Evolutionary conservation across 1,140 invertebrate genomes (phyloP).

Genomic region (Musca domestica): DNA sequence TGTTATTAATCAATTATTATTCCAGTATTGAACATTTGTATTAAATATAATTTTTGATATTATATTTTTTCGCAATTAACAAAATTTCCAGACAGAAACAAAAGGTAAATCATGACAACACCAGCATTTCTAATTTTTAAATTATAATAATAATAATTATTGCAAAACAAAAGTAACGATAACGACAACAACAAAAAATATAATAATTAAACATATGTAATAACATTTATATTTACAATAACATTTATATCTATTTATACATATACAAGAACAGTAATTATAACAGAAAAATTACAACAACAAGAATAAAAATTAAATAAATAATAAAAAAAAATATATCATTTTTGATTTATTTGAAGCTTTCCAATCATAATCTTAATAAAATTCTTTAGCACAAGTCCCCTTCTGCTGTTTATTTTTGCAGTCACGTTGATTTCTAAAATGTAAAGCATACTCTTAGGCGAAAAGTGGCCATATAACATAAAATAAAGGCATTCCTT

Average conservation of each 20-base stretch:
- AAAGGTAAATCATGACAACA: slow-evolving; percentile 9
- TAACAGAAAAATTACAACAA: not conserved
- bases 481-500: no score
- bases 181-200: not conserved
- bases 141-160: not conserved
- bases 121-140: slow-evolving; percentile 12
- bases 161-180: not conserved
- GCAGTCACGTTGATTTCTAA: no score
- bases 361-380: no score
- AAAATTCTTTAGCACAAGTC: no score
- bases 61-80: no score
- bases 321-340: slow-evolving; percentile 14
- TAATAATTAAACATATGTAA: slow-evolving; percentile 13
- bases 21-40: no score
- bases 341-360: no score
- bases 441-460: no score
- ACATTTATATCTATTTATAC: slow-evolving; percentile 22
- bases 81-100: no score
- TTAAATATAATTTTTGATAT: no score
- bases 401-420: no score
- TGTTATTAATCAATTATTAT: not conserved
- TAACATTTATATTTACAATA: slow-evolving; percentile 22
- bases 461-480: no score
- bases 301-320: slow-evolving; percentile 9
- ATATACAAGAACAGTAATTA: slow-evolving; percentile 17